Base-by-base conservation (phyloP, 1,140 invertebrate species). In the Stenopsyche tienmushanensis region DNA sequence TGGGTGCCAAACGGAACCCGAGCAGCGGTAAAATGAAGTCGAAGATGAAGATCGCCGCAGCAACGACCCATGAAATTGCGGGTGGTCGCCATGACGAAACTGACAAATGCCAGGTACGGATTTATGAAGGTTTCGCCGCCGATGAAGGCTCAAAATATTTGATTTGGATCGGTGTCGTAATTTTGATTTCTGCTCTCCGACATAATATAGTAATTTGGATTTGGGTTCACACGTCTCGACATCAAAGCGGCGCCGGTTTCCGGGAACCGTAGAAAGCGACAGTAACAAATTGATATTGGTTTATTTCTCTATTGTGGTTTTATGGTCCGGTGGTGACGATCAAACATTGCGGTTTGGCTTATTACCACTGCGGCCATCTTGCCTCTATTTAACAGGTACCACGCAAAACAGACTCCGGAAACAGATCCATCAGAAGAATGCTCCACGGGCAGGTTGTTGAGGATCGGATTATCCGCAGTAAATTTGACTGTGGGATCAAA, bases 261-360 rank as follows among this genome's bases (percentile, higher is more conserved):
- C 23, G 21, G 17, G 50, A 53, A 53, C 15, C 50, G 3, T 13
- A 3, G 21, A 7, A 53, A 53, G 5, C 50, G 50, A 53, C 15
- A 26, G 7, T 53, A 53, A 53, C 50, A 53, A 53, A 53, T 53
- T 53, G 50, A 53, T 53, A 53, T 53, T 53, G 50, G 50, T 21
- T 34, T 34, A 7, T 7, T 34, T 29, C 50, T 15, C 7, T 53
- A 18, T 26, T 29, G 50, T 24, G 50, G 50, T 53, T 53, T 53
- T 15, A 53, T 17, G 21, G 45, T 21, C 45, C 18, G 47, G 3
- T 13, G n/a, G 18, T 10, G 10, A 18, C 23, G 50, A 21, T 53
- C 50, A 53, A 53, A 53, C 24, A 53, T 53, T 53, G 50, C 50
- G 50, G 50, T 53, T 29, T 25, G 23, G 13, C 29, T 34, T 34